Evolutionary conservation across 2,888 invertebrate species (phyloP).

Genomic region (Pammene fasciana): DNA sequence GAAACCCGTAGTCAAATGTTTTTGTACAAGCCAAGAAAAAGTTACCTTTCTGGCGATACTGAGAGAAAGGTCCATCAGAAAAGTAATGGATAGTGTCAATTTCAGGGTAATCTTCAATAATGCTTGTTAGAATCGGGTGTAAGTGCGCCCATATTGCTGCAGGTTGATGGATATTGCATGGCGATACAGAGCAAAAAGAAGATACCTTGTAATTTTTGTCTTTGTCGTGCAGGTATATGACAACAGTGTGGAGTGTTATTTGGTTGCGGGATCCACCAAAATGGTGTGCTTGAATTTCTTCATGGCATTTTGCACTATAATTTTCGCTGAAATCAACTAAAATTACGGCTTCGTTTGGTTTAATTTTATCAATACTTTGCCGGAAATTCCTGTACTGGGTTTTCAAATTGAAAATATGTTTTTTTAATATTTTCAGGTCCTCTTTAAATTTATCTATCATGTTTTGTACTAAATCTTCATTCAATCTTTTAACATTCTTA

Average conservation of each 20-base stretch:
- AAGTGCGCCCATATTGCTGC: slow-evolving; percentile 43
- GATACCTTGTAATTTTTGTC: not conserved
- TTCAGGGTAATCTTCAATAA: slow-evolving; percentile 14
- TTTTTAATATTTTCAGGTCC: not conserved
- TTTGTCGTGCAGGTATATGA: not conserved
- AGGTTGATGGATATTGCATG: slow-evolving; percentile 24
- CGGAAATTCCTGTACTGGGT: not conserved
- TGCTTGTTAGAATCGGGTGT: slow-evolving; percentile 29
- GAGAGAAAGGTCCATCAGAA: slow-evolving; percentile 28
- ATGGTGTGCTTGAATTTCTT: slow-evolving; percentile 3
- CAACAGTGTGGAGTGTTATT: slow-evolving; percentile 3
- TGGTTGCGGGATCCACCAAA: not conserved
- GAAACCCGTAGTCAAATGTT: slow-evolving; percentile 28
- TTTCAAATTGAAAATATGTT: not conserved
- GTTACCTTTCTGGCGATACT: slow-evolving; percentile 38
- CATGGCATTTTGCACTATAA: not conserved
- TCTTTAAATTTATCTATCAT: not conserved
- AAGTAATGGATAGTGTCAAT: slow-evolving; percentile 25
- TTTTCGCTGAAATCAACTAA: not conserved
- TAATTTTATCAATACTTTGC: not conserved
- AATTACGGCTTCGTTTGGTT: not conserved
- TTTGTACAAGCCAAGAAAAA: not conserved
- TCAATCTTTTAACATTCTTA: not conserved
- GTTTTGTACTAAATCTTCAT: too few relatives aligned
- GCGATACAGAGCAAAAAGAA: slow-evolving; percentile 34